Evolutionary conservation across 2,888 invertebrate species (phyloP).

Genomic region (Linhomoeus sp.): DNA sequence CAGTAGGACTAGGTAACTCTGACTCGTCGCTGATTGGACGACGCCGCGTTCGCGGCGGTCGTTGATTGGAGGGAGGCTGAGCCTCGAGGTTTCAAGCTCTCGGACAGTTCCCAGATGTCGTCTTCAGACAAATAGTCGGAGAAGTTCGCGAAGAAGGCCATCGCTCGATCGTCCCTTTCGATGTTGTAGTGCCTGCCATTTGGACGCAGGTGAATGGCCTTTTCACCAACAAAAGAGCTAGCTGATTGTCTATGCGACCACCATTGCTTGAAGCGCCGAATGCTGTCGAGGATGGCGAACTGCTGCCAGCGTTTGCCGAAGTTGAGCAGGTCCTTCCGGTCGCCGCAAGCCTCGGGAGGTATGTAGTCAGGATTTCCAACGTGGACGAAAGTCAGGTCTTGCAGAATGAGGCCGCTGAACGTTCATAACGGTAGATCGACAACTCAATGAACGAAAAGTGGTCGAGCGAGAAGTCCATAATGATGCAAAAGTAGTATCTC

Average conservation of each 20-base stretch:
- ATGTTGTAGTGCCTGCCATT: constrained; percentile 76
- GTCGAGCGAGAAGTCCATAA: too few relatives aligned
- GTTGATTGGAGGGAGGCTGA: too few relatives aligned
- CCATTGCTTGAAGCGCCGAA: constrained; percentile 93
- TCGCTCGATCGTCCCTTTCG: constrained; percentile 75
- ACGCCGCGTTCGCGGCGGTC: too few relatives aligned
- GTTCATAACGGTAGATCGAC: too few relatives aligned
- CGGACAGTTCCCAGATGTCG: constrained; percentile 94
- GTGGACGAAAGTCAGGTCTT: constrained; percentile 96
- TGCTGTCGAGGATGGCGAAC: constrained; percentile 88
- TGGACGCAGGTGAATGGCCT: not conserved
- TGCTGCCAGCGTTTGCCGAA: constrained; percentile 98
- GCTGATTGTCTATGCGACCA: constrained; percentile 29
- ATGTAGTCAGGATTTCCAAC: constrained; percentile 82
- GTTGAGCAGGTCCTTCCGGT: constrained; percentile 46
- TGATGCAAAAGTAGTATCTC: too few relatives aligned
- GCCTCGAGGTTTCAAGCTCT: constrained; percentile 72
- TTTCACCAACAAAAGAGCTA: not conserved
- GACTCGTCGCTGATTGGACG: too few relatives aligned
- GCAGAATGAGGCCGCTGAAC: constrained; percentile 73
- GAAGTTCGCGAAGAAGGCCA: constrained; percentile 87
- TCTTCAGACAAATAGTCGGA: constrained; percentile 87
- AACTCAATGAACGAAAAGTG: too few relatives aligned
- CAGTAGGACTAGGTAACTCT: too few relatives aligned
- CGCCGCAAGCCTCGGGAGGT: constrained; percentile 40